A percentile compares a stretch with the other conserved stretches of the same genome.
Evolutionary conservation across 2,797 vertebrate species (phyloP).

Genomic region (Stomatorhinus walkeri): DNA sequence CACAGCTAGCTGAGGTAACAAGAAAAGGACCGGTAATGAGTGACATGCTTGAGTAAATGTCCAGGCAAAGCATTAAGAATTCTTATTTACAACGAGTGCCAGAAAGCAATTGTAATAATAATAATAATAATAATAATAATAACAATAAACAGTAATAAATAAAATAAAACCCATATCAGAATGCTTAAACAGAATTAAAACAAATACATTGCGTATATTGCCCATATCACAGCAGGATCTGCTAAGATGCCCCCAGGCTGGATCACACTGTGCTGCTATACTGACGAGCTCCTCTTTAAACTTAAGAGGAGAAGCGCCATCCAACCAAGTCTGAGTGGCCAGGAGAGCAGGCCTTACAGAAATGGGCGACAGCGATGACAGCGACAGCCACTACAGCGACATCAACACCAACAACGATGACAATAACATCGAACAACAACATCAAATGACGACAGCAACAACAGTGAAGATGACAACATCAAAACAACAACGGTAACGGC

Average conservation of each 20-base stretch:
- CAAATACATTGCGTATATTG: neutral
- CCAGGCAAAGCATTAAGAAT: neutral
- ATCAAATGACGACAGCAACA: neutral
- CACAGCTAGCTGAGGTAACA: neutral
- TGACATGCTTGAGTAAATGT: neutral
- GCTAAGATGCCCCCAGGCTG: neutral
- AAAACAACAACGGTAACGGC: neutral
- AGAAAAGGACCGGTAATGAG: neutral
- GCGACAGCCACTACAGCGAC: neutral
- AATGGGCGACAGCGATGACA: neutral
- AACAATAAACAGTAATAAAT: neutral
- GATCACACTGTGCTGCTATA: neutral
- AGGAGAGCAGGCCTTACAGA: neutral
- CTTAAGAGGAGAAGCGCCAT: neutral
- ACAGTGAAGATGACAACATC: neutral
- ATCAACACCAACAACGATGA: neutral
- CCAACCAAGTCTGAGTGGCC: neutral
- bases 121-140: neutral
- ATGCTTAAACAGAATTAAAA: neutral
- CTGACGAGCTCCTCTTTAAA: neutral
- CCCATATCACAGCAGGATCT: neutral
- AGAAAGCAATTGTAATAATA: neutral
- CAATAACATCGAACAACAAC: neutral
- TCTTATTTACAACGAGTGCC: neutral
- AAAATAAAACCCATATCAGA: neutral